Evolutionary conservation across 2,797 vertebrate species (phyloP).

Genomic region (Paramormyrops hopkinsi): DNA sequence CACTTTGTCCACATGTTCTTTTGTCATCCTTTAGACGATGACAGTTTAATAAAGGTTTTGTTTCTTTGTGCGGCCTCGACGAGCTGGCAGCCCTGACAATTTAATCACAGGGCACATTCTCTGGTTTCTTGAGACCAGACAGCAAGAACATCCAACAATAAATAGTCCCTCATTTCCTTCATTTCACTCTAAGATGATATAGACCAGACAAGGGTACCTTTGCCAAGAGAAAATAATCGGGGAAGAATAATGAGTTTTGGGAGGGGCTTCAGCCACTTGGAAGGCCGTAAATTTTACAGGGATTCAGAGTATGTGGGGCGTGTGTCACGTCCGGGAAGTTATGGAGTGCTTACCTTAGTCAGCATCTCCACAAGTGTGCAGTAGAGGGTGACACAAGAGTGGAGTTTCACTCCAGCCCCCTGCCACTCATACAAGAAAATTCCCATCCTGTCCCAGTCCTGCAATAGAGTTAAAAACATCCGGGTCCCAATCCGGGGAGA

Average conservation of each 20-base stretch:
- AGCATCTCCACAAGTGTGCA: background rate
- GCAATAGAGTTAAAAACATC: background rate
- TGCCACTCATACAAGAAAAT: background rate
- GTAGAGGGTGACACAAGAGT: background rate
- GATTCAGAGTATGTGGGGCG: background rate
- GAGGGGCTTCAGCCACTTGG: conserved; percentile 18
- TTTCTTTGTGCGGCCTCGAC: background rate
- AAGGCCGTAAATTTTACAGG: conserved; percentile 15
- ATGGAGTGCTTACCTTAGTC: background rate
- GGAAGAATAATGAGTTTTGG: conserved; percentile 19
- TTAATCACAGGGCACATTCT: conserved; percentile 18
- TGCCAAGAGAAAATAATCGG: conserved; percentile 29
- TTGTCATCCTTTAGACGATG: background rate
- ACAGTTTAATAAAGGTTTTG: conserved; percentile 14
- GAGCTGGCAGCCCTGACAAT: conserved; percentile 24
- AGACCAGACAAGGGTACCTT: conserved; percentile 24
- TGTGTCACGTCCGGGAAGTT: background rate
- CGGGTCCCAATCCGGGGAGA: background rate
- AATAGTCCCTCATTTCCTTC: conserved; percentile 24
- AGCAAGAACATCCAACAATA: conserved; percentile 15
- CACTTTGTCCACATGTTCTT: background rate
- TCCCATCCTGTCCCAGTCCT: background rate
- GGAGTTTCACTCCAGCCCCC: background rate
- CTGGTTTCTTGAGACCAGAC: conserved; percentile 8
- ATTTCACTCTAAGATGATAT: conserved; percentile 18